A percentile compares a stretch with the other conserved stretches of the same genome.
Conservation (phyloP, 2,113 vertebrate species). For the Neolamprologus hecqui region DNA sequence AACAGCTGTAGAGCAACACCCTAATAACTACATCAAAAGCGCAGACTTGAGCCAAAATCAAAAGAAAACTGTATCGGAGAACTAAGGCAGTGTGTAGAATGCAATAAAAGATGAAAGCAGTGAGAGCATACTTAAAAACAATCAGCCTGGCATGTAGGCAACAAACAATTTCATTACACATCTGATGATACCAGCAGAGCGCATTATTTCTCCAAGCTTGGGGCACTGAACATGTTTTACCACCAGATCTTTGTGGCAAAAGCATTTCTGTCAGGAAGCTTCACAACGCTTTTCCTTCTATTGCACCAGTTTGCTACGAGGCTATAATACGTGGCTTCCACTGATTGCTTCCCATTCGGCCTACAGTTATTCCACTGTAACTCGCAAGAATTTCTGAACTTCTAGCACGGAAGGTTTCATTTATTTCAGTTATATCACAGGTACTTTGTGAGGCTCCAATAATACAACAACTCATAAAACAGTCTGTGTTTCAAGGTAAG, state of each 20-base stretch:
- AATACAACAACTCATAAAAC: neutral
- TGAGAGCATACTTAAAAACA: neutral
- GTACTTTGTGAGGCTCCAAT: neutral
- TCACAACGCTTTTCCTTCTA: constrained; percentile 6
- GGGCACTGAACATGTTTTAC: constrained; percentile 13
- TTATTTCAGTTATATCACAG: neutral
- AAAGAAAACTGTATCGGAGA: neutral
- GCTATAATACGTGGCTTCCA: neutral
- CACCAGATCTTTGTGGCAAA: neutral
- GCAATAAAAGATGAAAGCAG: constrained; percentile 20
- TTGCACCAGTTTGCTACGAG: constrained; percentile 34
- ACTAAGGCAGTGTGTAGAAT: neutral
- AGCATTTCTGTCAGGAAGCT: constrained; percentile 11
- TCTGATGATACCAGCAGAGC: constrained; percentile 20
- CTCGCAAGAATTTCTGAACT: neutral
- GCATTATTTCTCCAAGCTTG: neutral
- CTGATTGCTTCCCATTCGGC: constrained; percentile 29
- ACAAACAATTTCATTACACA: constrained; percentile 12
- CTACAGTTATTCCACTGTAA: constrained; percentile 3
- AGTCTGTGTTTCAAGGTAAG: neutral
- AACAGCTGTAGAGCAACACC: neutral
- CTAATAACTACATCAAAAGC: neutral
- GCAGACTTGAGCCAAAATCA: neutral
- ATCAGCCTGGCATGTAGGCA: neutral
- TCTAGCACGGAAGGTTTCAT: neutral